Percentiles rank a stretch among this genome's conserved stretches.
Conservation (phyloP, 2,797 vertebrate species). For the Glossophaga mutica region DNA sequence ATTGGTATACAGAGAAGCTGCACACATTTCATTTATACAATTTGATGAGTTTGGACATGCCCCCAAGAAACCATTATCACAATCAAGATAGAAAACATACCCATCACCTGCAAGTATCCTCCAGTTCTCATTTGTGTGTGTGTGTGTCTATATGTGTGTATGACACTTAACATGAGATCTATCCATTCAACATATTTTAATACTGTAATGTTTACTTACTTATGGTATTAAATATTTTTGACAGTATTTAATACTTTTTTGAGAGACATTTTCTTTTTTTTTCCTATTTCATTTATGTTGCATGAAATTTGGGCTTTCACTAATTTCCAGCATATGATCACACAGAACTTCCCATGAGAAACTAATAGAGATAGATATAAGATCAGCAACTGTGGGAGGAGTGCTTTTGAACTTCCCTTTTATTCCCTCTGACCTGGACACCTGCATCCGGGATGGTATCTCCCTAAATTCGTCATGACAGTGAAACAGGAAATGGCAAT, state of each 20-base stretch:
- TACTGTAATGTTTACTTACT: no score
- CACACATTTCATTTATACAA: background rate
- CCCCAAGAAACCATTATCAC: background rate
- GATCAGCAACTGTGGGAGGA: constrained; percentile 80
- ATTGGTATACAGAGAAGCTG: background rate
- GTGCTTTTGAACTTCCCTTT: constrained; percentile 82
- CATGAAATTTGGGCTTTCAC: constrained; percentile 24
- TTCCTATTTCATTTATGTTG: background rate
- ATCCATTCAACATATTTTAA: background rate
- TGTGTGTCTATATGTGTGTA: background rate
- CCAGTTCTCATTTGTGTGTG: rapidly evolving
- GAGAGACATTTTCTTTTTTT: background rate
- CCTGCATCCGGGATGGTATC: constrained; percentile 87
- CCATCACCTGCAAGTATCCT: background rate
- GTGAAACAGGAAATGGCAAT: constrained; percentile 80
- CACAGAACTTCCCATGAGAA: constrained; percentile 74
- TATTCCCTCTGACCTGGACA: constrained; percentile 80
- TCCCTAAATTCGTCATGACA: constrained; percentile 81
- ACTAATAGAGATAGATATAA: constrained; percentile 62
- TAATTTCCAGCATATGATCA: constrained; percentile 59
- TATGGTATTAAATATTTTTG: no score
- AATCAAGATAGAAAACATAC: background rate
- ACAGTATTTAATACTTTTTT: background rate
- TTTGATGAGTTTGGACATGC: background rate
- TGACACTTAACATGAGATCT: background rate